phyloP scores from a whole-genome alignment of 2,797 vertebrate genomes.

The Percopsis omiscomaycus region DNA sequence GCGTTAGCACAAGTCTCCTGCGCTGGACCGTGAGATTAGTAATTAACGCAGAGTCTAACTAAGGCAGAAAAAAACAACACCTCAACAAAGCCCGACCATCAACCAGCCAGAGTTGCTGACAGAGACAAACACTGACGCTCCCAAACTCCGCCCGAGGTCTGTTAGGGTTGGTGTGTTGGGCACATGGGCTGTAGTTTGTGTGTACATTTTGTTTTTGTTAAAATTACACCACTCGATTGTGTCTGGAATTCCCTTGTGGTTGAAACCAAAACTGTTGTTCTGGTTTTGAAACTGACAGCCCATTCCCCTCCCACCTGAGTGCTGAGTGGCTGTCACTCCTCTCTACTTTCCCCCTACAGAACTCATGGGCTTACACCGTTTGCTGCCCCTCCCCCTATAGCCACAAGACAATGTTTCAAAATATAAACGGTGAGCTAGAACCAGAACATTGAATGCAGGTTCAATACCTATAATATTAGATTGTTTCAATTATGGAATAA shows the following conservation, averaged over 20 bases:
- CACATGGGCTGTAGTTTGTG: slow-evolving; percentile 4
- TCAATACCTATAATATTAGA: too few relatives aligned
- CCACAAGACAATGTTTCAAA: too few relatives aligned
- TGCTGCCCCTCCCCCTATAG: too few relatives aligned
- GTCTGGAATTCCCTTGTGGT: too few relatives aligned
- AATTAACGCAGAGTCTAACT: slow-evolving; percentile 80
- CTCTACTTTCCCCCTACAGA: too few relatives aligned
- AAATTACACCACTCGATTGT: background rate
- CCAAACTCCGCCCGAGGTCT: slow-evolving; percentile 39
- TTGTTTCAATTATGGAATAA: too few relatives aligned
- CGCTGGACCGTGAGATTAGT: slow-evolving; percentile 81
- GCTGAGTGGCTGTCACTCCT: too few relatives aligned
- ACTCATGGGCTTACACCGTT: too few relatives aligned
- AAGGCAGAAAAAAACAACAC: slow-evolving; percentile 81
- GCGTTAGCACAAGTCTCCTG: slow-evolving; percentile 75
- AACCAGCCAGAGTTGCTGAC: slow-evolving; percentile 76
- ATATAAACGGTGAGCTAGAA: too few relatives aligned
- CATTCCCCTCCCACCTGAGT: too few relatives aligned
- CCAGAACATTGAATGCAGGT: too few relatives aligned
- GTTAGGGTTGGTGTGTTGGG: background rate
- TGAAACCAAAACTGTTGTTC: background rate
- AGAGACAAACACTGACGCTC: slow-evolving; percentile 67
- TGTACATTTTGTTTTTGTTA: slow-evolving; percentile 20
- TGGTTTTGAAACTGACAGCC: background rate
- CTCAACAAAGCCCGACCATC: slow-evolving; percentile 78